phyloP scores from a whole-genome alignment of 2,113 vertebrate genomes.

The Pimephales promelas region DNA sequence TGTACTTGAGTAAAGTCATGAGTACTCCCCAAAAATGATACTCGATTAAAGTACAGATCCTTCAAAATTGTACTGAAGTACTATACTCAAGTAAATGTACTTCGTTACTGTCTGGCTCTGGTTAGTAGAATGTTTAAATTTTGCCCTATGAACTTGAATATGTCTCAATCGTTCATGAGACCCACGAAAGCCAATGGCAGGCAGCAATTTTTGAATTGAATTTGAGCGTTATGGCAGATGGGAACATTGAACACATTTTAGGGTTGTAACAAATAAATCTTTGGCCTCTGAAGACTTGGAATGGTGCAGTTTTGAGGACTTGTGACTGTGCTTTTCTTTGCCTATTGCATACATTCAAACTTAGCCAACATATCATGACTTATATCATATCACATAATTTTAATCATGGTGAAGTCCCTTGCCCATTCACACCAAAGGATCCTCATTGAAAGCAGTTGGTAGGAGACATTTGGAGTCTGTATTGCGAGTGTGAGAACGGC shows the following conservation, averaged over 20 bases:
- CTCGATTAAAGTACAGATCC: too few relatives aligned
- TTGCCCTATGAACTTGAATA: background rate
- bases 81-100: too few relatives aligned
- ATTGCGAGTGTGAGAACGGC: background rate
- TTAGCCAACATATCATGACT: too few relatives aligned
- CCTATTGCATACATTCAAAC: too few relatives aligned
- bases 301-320: background rate
- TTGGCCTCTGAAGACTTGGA: background rate
- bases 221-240: background rate
- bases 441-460: background rate
- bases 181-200: background rate
- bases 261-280: background rate
- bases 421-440: background rate
- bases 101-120: too few relatives aligned
- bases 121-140: too few relatives aligned
- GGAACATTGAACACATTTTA: background rate
- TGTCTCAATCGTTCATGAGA: background rate
- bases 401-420: too few relatives aligned
- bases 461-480: background rate
- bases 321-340: background rate
- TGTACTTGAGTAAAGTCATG: too few relatives aligned
- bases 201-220: background rate
- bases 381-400: too few relatives aligned
- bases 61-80: too few relatives aligned
- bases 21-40: too few relatives aligned